Percentiles rank a stretch among this genome's conserved stretches.
Evolutionary conservation across 2,113 vertebrate species (phyloP).

Genomic region (Phocoena phocoena): DNA sequence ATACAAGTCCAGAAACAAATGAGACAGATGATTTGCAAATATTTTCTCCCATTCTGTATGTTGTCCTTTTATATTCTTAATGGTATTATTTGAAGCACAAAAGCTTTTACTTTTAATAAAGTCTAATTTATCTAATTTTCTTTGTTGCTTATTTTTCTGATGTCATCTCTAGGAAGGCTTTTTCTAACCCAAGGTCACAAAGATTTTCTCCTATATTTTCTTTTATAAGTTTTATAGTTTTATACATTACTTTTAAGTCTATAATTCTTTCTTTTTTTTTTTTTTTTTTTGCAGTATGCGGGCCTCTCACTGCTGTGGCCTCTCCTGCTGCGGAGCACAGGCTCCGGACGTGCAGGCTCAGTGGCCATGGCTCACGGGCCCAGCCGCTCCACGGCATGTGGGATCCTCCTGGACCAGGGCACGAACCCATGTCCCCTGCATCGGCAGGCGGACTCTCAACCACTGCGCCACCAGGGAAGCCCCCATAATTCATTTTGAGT

Average conservation of each 20-base stretch:
- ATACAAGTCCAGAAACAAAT: not conserved
- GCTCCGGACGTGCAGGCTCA: too few relatives aligned
- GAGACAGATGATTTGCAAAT: not conserved
- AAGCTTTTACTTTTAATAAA: not conserved
- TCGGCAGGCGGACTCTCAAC: too few relatives aligned
- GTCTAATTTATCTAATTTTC: not conserved
- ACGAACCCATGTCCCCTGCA: too few relatives aligned
- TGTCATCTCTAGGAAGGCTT: not conserved
- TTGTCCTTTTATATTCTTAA: not conserved
- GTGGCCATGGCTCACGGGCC: too few relatives aligned
- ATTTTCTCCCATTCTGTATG: not conserved
- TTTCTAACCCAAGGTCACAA: not conserved
- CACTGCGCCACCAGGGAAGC: too few relatives aligned
- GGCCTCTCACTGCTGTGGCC: too few relatives aligned
- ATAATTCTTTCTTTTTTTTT: not conserved
- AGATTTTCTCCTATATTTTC: not conserved
- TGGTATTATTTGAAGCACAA: not conserved
- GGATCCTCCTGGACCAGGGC: too few relatives aligned
- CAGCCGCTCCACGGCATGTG: fast-evolving
- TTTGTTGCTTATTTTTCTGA: not conserved
- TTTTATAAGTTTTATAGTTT: not conserved
- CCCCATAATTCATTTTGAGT: not conserved
- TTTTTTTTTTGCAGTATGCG: too few relatives aligned
- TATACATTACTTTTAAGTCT: not conserved
- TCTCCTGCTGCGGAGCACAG: too few relatives aligned